Evolutionary conservation across 2,113 vertebrate genomes (phyloP), one percentile per base, ranked within the genome.

Genomic region (Colius striatus): DNA sequence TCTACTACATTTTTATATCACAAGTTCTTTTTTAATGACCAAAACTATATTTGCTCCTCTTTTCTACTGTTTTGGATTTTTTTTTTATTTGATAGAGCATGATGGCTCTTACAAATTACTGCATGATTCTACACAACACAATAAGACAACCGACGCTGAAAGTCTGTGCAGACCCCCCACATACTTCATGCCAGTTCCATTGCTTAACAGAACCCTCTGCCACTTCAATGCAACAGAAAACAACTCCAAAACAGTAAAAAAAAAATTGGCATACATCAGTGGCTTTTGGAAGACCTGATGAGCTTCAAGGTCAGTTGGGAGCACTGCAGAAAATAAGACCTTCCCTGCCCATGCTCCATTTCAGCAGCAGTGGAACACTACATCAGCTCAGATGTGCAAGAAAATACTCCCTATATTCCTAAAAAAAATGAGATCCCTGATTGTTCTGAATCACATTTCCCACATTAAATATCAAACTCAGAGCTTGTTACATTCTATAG

Each of bases 181-280:
- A 5, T 23, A 34, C 63, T 34, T 47, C 17, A 14, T 20, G 73
- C 77, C 88, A 91, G 51, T 74, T 83, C 47, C 11, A 32, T 20
- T n/a, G 60, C 62, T 36, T 90, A 80, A 91, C 94, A 96, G 83
- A 81, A 29, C 79, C 83, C 67, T 90, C 54, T 29, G 55, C 90
- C 80, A 84, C 65, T 90, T 90, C 76, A 77, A 5, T 36, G 55
- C 86, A 91, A 82, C 29, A 87, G 61, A 84, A 92, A 90, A 90
- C 38, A 70, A 60, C 54, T 29, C 81, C 53, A 92, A 96, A 96
- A 71, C 21, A 75, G 81, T 43, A 62, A 78, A 82, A 45, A 89
- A 68, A 67, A 73, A 41, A 41, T 10, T 10, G 38, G 41, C 73
- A 92, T 70, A 30, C 26, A 74, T 66, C 76, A 84, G 89, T 8